Conservation (phyloP, 2,113 vertebrate species). For the Speoplatyrhinus poulsoni region DNA sequence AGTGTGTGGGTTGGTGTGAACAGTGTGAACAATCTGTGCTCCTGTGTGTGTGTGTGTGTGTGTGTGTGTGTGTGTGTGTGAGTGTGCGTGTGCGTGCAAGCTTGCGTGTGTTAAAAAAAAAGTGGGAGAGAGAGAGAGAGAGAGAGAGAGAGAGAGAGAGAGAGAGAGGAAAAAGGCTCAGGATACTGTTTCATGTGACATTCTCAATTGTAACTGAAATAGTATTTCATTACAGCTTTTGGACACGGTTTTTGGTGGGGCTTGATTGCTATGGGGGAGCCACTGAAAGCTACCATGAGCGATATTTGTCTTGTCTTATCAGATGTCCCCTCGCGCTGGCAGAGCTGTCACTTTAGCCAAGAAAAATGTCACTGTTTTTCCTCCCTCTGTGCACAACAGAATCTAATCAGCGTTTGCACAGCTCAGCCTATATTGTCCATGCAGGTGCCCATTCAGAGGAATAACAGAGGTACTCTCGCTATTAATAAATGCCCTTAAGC, state of each 20-base stretch:
- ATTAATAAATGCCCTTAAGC: constrained; percentile 58
- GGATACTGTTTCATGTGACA: neutral
- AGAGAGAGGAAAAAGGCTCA: neutral
- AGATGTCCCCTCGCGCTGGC: constrained; percentile 50
- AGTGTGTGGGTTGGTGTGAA: constrained; percentile 67
- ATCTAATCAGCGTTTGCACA: constrained; percentile 63
- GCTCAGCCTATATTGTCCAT: constrained; percentile 53
- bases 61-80: constrained; percentile 30
- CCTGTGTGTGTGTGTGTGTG: constrained; percentile 1
- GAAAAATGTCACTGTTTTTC: constrained; percentile 59
- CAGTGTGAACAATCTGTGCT: constrained; percentile 34
- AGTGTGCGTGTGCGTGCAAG: constrained; percentile 14
- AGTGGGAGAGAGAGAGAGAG: neutral
- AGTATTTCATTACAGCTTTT: constrained; percentile 1
- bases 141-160: too few relatives aligned
- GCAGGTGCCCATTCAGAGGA: constrained; percentile 55
- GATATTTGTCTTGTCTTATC: constrained; percentile 61
- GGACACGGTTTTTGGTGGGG: constrained; percentile 23
- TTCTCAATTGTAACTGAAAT: neutral
- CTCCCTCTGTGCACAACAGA: constrained; percentile 46
- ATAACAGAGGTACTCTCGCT: constrained; percentile 44
- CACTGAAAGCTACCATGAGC: constrained; percentile 31
- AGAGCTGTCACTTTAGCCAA: constrained; percentile 54
- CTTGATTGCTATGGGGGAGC: neutral
- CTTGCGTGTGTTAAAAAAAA: constrained; percentile 9